Base-by-base conservation (phyloP, 2,888 invertebrate genomes). In the Drosophila villosipedis region DNA sequence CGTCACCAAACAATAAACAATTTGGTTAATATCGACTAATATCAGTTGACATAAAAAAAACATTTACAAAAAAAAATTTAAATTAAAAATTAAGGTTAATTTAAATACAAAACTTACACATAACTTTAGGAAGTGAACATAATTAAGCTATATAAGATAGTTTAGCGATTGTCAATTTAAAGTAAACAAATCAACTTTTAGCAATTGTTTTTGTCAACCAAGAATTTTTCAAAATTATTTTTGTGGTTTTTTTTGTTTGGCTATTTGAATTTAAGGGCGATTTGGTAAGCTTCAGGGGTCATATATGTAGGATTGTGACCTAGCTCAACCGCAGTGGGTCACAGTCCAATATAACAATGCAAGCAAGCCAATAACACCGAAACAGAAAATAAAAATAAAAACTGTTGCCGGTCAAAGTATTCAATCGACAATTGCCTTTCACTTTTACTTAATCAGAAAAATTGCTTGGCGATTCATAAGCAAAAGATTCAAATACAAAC, bases 401-500 rank as follows among this genome's bases (percentile, higher is more conserved):
- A 58, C 70, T 35, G 25, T 37, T 25, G 39, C 47, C 35, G 25
- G 47, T 31, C 50, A 70, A 61, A 61, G 50, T 49, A 49, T 60
- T 69, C 61, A 41, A 60, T 59, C 35, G 59, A 16, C 68, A 76
- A 69, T 59, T 76, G 71, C 60, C 76, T 76, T 76, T 70, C 76
- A 70, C 71, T 76, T 75, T 76, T 60, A 25, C 39, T 59, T 68
- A 63, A 73, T 60, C 41, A 60, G 39, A 55, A 55, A 61, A 39
- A 41, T 59, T 50, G 52, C 28, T n/a, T 22, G 31, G 22, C 61
- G 31, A 62, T 59, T 58, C 53, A 68, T 59, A 67, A 69, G 61
- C 55, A 33, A 62, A 37, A 60, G 69, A 59, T 49, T 61, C 49
- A 60, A 59, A 59, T 49, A 66, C 41, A 58, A 43, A 43, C n/a